A percentile compares a stretch with the other conserved stretches of the same genome.
These are phyloP conservation scores for Scaptomyza cyrtandrae DNA, from an alignment of 2,888 invertebrate genomes.

Conservation along the genomic window DNA sequence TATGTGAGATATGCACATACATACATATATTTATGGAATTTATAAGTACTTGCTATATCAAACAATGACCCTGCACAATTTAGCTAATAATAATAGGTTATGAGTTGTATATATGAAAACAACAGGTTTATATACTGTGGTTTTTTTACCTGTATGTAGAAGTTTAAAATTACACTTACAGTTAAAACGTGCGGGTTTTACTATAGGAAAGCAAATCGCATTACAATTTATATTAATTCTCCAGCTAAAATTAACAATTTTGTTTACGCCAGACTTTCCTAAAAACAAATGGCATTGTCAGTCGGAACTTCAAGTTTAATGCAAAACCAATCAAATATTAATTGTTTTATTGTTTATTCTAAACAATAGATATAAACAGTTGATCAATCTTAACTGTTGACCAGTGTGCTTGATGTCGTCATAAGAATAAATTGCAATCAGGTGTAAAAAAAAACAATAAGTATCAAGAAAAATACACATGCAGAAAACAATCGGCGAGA, in stretches of 20 bases:
- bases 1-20: neutral
- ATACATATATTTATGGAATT: neutral
- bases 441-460: constrained; percentile 40
- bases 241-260: neutral
- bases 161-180: neutral
- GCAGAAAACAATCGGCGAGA: constrained; percentile 26
- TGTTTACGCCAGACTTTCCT: neutral
- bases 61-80: constrained; percentile 33
- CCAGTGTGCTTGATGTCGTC: constrained; percentile 60
- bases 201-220: neutral
- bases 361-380: constrained; percentile 30
- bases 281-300: neutral
- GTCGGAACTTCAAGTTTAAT: neutral
- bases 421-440: constrained; percentile 61
- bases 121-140: constrained; percentile 10
- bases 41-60: constrained; percentile 20
- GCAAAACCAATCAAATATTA: constrained; percentile 6
- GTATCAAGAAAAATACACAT: constrained; percentile 9
- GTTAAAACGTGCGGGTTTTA: neutral
- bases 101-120: neutral
- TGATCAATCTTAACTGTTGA: constrained; percentile 24
- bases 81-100: constrained; percentile 16
- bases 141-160: neutral
- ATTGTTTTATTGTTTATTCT: constrained; percentile 2
- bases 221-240: neutral